These are phyloP conservation scores for Xenopus laevis DNA, from an alignment of 2,113 vertebrate genomes.

Conservation along the genomic window DNA sequence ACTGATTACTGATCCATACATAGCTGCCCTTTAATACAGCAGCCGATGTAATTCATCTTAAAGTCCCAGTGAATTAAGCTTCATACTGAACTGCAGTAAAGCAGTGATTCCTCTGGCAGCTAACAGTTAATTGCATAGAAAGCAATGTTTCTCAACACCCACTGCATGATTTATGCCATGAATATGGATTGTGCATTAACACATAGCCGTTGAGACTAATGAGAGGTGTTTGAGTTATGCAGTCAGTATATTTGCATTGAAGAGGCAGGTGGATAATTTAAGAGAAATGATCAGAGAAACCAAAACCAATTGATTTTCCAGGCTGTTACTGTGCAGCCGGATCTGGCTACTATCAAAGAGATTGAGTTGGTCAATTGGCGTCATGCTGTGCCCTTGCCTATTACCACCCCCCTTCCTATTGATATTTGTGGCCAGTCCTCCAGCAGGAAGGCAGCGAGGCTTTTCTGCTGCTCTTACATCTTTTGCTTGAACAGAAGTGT, in stretches of 20 bases:
- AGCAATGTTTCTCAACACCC: background rate
- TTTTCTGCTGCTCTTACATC: conserved; percentile 8
- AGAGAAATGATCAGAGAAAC: no score
- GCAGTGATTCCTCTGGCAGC: background rate
- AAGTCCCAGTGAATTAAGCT: no score
- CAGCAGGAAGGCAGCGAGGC: conserved; percentile 4
- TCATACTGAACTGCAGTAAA: no score
- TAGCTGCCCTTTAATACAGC: no score
- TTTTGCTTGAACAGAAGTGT: conserved; percentile 17
- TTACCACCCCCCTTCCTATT: background rate
- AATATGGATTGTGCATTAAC: conserved; percentile 2
- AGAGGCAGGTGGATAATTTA: background rate
- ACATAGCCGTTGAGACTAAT: conserved; percentile 3
- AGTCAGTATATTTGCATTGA: background rate
- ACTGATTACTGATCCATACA: no score
- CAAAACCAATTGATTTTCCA: background rate
- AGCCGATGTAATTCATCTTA: background rate
- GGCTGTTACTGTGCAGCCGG: background rate
- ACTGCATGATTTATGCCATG: conserved; percentile 6
- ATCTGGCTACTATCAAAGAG: background rate
- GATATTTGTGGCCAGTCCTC: background rate
- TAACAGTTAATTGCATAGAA: background rate
- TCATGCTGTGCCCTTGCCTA: background rate
- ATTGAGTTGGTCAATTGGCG: background rate
- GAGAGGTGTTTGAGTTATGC: background rate